Conservation (phyloP, 2,113 vertebrate genomes). For the Astur gentilis region DNA sequence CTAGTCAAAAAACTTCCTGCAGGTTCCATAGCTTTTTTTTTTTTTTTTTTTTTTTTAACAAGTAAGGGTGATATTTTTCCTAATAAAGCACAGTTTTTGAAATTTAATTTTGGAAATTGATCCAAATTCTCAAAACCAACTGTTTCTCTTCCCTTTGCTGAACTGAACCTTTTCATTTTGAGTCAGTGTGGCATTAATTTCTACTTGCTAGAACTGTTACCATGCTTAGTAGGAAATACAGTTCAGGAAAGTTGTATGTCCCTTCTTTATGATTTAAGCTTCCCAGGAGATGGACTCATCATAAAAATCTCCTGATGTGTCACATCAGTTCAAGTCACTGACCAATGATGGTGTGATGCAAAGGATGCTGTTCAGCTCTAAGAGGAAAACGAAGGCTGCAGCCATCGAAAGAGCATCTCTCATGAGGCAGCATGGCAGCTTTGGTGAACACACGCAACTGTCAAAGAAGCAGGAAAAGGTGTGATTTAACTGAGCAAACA, state of each 20-base stretch:
- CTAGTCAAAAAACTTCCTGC: background rate
- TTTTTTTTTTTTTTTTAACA: background rate
- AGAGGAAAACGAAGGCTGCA: background rate
- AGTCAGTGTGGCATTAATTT: background rate
- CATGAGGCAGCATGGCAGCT: background rate
- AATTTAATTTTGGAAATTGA: background rate
- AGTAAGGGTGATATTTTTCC: background rate
- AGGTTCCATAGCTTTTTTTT: background rate
- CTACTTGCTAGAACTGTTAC: background rate
- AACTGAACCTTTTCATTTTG: background rate
- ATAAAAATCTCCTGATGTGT: background rate
- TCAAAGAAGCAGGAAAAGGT: background rate
- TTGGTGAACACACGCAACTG: background rate
- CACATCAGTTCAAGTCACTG: background rate
- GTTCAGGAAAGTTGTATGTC: background rate
- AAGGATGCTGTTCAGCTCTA: background rate
- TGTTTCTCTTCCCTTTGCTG: background rate
- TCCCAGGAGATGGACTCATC: background rate
- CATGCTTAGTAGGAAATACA: background rate
- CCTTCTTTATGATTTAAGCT: background rate
- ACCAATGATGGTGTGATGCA: accelerated
- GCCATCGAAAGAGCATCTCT: background rate
- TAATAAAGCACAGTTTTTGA: background rate
- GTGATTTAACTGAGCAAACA: background rate
- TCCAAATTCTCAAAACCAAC: background rate